phyloP scores from a whole-genome alignment of 2,888 invertebrate genomes.

The Drosophila formosana region DNA sequence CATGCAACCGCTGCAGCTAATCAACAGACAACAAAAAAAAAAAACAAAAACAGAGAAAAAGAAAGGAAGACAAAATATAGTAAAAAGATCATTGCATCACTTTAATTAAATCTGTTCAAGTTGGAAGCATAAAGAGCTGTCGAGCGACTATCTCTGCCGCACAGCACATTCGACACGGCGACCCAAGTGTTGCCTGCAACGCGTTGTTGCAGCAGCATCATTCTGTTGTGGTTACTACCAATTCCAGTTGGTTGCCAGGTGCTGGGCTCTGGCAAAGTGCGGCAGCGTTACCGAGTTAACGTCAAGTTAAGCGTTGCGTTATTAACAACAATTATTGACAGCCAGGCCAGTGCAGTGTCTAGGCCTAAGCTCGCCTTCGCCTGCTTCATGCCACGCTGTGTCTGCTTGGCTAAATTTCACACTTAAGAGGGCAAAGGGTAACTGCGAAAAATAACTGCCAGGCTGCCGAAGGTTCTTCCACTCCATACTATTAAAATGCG shows the following conservation, averaged over 20 bases:
- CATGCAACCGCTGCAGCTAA: slow-evolving; percentile 1
- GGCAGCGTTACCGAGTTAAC: slow-evolving; percentile 55
- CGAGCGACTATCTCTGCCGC: slow-evolving; percentile 21
- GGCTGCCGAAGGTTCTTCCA: slow-evolving; percentile 23
- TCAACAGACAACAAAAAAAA: not conserved
- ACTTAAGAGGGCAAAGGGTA: slow-evolving; percentile 80
- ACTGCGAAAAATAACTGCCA: slow-evolving; percentile 58
- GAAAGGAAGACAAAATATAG: not conserved
- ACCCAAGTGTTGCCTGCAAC: slow-evolving; percentile 6
- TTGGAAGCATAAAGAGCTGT: slow-evolving; percentile 49
- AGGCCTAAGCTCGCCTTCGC: not conserved
- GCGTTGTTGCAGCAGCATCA: slow-evolving; percentile 9
- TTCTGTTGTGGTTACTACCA: not conserved
- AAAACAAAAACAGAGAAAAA: not conserved
- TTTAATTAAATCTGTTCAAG: slow-evolving; percentile 68
- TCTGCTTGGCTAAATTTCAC: slow-evolving; percentile 71
- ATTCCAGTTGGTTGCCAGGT: not conserved
- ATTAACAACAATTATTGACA: slow-evolving; percentile 75
- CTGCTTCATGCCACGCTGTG: not conserved
- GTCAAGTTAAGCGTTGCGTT: slow-evolving; percentile 67
- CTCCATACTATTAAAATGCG: slow-evolving; percentile 68
- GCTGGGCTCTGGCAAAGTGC: slow-evolving; percentile 30
- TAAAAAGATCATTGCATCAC: slow-evolving; percentile 37
- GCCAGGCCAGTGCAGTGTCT: slow-evolving; percentile 27
- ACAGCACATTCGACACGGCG: slow-evolving; percentile 11